A percentile compares a stretch with the other conserved stretches of the same genome.
phyloP scores from a whole-genome alignment of 1,140 invertebrate species.

The Caerostris darwini region DNA sequence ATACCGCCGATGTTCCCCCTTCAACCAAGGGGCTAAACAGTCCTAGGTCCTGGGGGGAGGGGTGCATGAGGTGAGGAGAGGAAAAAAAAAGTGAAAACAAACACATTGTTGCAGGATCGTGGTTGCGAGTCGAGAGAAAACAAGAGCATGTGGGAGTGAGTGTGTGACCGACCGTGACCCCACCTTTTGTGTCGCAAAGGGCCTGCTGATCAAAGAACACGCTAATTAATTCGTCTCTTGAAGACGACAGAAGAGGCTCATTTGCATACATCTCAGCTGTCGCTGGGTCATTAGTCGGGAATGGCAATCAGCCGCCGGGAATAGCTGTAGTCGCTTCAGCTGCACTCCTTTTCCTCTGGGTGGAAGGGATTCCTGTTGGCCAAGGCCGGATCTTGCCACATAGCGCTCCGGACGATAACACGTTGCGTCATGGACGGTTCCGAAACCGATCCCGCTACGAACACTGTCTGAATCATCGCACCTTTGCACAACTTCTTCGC shows the following conservation, averaged over 20 bases:
- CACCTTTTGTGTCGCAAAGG: neutral
- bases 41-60: too few relatives aligned
- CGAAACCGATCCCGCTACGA: neutral
- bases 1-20: too few relatives aligned
- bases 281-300: conserved; percentile 6
- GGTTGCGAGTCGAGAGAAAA: too few relatives aligned
- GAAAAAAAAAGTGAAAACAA: too few relatives aligned
- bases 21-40: too few relatives aligned
- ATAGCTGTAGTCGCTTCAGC: conserved; percentile 1
- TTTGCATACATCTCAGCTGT: conserved; percentile 26
- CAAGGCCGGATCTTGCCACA: neutral
- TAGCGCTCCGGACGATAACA: neutral
- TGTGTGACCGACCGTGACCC: neutral
- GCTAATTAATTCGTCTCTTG: conserved; percentile 29
- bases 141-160: neutral
- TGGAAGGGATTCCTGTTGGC: neutral
- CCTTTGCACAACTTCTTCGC: too few relatives aligned
- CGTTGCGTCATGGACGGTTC: neutral
- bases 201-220: conserved; percentile 13
- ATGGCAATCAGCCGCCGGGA: neutral
- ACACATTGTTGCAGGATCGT: too few relatives aligned
- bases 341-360: neutral
- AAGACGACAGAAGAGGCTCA: neutral
- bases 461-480: too few relatives aligned
- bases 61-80: too few relatives aligned